phyloP scores from a whole-genome alignment of 1,140 invertebrate genomes.

The Spodoptera frugiperda region DNA sequence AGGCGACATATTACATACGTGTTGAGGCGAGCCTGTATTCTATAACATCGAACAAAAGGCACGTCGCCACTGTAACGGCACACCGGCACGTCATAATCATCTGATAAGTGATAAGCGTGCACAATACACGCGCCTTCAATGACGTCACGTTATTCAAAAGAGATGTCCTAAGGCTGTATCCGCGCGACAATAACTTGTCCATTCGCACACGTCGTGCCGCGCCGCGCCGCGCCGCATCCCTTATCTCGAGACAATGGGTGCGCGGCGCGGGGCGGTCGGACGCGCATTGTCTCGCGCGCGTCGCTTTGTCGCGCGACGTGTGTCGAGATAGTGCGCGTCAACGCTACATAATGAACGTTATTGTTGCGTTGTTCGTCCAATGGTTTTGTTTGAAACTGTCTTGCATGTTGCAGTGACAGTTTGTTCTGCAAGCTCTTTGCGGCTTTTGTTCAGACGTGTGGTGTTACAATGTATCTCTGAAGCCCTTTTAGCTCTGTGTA shows the following conservation, averaged over 20 bases:
- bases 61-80: slow-evolving; percentile 4
- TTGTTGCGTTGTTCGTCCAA: slow-evolving; percentile 44
- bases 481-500: not conserved
- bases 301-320: slow-evolving; percentile 46
- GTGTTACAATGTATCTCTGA: not conserved
- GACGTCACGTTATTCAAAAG: slow-evolving; percentile 38
- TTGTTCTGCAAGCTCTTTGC: slow-evolving; percentile 20
- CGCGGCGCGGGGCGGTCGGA: slow-evolving; percentile 38
- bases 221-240: not conserved
- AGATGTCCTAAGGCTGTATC: slow-evolving; percentile 29
- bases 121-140: slow-evolving; percentile 18
- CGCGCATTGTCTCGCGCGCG: slow-evolving; percentile 52
- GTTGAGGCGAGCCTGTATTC: too few relatives aligned
- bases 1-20: too few relatives aligned
- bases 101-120: slow-evolving; percentile 31
- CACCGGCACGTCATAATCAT: slow-evolving; percentile 19
- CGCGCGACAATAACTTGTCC: slow-evolving; percentile 50
- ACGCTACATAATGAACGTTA: slow-evolving; percentile 48
- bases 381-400: slow-evolving; percentile 40
- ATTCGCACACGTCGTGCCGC: slow-evolving; percentile 43
- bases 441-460: slow-evolving; percentile 14
- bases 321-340: slow-evolving; percentile 49
- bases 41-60: slow-evolving; percentile 5
- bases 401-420: slow-evolving; percentile 46
- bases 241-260: slow-evolving; percentile 26